These are phyloP conservation scores for Styela clava DNA, from an alignment of 23 tunicate species.

Conservation along the genomic window DNA sequence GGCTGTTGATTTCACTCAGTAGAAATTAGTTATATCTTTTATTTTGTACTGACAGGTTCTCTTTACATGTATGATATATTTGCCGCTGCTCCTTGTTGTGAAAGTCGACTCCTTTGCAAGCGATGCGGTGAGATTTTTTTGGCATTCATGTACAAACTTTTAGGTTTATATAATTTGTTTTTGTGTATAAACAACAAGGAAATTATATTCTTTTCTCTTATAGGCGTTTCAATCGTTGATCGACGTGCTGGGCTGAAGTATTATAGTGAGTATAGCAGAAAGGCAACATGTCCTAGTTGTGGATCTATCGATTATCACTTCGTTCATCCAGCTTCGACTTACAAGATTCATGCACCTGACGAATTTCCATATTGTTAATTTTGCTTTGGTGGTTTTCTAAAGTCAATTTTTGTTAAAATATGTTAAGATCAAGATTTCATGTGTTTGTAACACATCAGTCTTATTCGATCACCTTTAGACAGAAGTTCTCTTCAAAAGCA, in stretches of 20 bases:
- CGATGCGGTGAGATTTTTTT: constrained; percentile 77
- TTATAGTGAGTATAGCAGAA: constrained; percentile 85
- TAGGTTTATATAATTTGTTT: not conserved
- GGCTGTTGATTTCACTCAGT: too few species aligned
- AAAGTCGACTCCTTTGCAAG: constrained; percentile 85
- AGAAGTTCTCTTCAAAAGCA: too few species aligned
- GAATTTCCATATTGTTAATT: not conserved
- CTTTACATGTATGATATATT: constrained; percentile 97
- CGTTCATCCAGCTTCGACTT: constrained; percentile 77
- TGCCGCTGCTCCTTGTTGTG: constrained; percentile 96
- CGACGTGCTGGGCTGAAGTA: constrained; percentile 49
- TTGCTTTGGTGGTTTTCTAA: too few species aligned
- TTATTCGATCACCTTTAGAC: too few species aligned
- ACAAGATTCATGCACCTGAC: constrained; percentile 58
- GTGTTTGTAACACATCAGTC: too few species aligned
- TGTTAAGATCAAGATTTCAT: too few species aligned
- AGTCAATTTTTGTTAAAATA: too few species aligned
- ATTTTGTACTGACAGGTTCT: constrained; percentile 56
- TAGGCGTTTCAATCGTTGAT: constrained; percentile 61
- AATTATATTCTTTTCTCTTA: too few species aligned
- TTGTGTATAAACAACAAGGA: too few species aligned
- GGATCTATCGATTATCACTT: constrained; percentile 66
- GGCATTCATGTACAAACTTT: not conserved
- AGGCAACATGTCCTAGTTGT: constrained; percentile 67
- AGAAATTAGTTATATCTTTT: too few species aligned